Percentiles rank a stretch among this genome's conserved stretches.
These are phyloP conservation scores for Peromyscus aztecus DNA, from an alignment of 2,797 vertebrate species.

Conservation along the genomic window DNA sequence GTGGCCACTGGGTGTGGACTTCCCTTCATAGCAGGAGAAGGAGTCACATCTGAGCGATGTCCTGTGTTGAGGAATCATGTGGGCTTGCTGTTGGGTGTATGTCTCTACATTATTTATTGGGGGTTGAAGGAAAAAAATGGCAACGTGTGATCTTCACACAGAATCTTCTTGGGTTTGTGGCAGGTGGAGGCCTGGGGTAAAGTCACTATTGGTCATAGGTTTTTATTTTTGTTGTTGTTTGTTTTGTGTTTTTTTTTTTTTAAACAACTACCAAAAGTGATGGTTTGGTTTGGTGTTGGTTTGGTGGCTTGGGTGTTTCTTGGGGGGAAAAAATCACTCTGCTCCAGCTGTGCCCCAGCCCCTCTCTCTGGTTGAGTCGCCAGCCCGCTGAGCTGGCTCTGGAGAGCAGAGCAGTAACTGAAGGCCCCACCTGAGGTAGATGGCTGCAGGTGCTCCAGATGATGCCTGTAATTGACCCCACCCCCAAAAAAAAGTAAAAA, in stretches of 20 bases:
- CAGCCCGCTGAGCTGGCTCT: not conserved
- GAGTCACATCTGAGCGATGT: not conserved
- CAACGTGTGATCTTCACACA: not conserved
- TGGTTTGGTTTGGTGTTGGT: not conserved
- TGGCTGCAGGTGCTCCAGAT: not conserved
- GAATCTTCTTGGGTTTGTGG: not conserved
- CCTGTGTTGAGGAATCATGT: not conserved
- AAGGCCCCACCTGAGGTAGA: not conserved
- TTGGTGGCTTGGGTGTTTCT: not conserved
- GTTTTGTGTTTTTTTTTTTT: too few relatives aligned
- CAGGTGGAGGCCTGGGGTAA: not conserved
- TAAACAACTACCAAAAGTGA: not conserved
- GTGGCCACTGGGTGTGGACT: not conserved
- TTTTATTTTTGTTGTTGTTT: too few relatives aligned
- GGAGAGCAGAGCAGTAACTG: not conserved
- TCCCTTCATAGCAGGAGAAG: not conserved
- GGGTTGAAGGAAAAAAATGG: not conserved
- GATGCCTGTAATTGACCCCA: not conserved
- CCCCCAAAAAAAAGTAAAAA: not conserved
- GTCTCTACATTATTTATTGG: not conserved
- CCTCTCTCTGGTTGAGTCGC: not conserved
- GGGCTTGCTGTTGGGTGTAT: not conserved
- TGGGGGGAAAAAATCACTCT: not conserved
- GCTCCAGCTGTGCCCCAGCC: rapidly evolving
- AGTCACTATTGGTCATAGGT: not conserved